phyloP scores from a whole-genome alignment of 1,140 invertebrate genomes.

The Hormaphis cornu region DNA sequence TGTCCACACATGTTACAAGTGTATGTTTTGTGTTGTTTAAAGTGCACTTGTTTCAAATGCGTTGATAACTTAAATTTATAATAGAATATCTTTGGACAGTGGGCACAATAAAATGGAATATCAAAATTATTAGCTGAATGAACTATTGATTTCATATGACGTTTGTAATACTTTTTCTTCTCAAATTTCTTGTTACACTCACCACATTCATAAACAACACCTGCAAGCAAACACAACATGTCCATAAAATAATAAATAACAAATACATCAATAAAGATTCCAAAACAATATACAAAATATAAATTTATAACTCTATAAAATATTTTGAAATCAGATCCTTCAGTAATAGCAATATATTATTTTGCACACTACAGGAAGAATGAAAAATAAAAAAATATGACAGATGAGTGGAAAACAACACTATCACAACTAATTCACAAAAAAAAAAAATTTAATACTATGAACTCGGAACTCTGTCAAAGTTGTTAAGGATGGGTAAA shows the following conservation, averaged over 20 bases:
- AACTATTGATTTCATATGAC: constrained; percentile 8
- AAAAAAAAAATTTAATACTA: no score
- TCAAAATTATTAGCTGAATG: neutral
- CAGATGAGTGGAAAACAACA: no score
- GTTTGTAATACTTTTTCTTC: constrained; percentile 19
- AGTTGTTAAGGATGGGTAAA: no score
- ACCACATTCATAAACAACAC: constrained; percentile 2
- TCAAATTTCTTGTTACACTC: constrained; percentile 5
- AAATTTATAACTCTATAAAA: no score
- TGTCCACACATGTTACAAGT: constrained; percentile 10
- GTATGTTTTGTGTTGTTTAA: constrained; percentile 18
- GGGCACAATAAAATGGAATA: constrained; percentile 18
- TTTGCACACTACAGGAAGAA: no score
- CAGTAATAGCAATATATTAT: no score
- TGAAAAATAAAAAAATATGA: no score
- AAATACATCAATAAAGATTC: no score
- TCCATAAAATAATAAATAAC: neutral
- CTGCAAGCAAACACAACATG: neutral
- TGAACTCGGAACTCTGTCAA: no score
- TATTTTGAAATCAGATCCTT: no score
- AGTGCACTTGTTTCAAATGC: constrained; percentile 17
- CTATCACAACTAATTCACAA: no score
- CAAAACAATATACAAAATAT: no score
- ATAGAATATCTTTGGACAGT: constrained; percentile 25
- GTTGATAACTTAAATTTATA: constrained; percentile 21